Evolutionary conservation across 2,113 vertebrate genomes (phyloP), one percentile per base, ranked within the genome.

Genomic region (Dasyurus viverrinus): DNA sequence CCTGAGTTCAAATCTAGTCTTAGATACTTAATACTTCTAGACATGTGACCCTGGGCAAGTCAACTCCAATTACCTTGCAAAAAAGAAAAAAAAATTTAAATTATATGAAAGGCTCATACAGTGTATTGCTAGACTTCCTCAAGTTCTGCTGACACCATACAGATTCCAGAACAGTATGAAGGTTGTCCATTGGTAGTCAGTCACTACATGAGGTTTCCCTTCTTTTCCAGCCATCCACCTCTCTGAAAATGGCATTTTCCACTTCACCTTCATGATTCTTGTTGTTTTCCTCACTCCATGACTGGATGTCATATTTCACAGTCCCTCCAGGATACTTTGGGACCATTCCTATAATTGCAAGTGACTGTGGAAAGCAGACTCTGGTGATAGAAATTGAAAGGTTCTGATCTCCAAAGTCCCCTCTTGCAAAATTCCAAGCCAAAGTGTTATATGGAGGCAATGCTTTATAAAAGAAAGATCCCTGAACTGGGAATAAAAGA

Each of bases 281-380:
- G 0, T 47, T n/a, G 25, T n/a, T 4, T 26, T 47, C 26, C 36
- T 76, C 14, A 42, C 46, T 52, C 23, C 7, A 26, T 27, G 50
- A 22, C 6, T 53, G 53, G 89, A 48, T 12, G 84, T 84, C 12
- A 42, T 6, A 76, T 90, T 89, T 94, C 93, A 27, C 27, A 22
- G 12, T 89, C 94, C 42, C 10, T 27, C 46, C n/a, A 0, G 5
- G 47, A 93, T 42, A 55, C 42, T 93, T 48, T 94, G 30, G 68
- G 46, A 90, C 12, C 36, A 91, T 91, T 90, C 57, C 93, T 92
- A 76, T 26, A 96, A 92, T 76, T 30, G 84, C 23, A 25, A 53
- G 52, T 46, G 26, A 60, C 92, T n/a, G 54, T 30, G 48, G 92
- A 95, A 76, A 94, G 27, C 92, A 89, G 89, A 92, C 23, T 90